Evolutionary conservation across 2,113 vertebrate genomes (phyloP).

Genomic region (Prinia subflava): DNA sequence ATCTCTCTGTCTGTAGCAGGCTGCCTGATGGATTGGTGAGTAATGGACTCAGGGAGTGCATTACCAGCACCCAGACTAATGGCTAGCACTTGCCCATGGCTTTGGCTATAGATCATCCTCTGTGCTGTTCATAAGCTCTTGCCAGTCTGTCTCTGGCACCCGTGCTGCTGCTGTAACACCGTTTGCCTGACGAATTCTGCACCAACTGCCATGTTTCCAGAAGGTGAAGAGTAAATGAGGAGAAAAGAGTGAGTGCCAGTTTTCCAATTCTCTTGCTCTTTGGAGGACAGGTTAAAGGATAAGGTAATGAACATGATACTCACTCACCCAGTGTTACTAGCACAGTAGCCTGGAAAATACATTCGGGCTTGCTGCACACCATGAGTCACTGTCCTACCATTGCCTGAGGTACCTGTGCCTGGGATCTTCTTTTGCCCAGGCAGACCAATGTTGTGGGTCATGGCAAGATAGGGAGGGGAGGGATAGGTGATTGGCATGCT

Average conservation of each 20-base stretch:
- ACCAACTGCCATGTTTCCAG: neutral
- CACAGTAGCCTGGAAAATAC: neutral
- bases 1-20: conserved; percentile 86
- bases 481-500: neutral
- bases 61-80: conserved; percentile 91
- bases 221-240: neutral
- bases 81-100: conserved; percentile 89
- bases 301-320: neutral
- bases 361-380: neutral
- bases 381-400: neutral
- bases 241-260: neutral
- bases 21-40: conserved; percentile 97
- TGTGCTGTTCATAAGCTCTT: conserved; percentile 82
- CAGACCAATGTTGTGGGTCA: neutral
- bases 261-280: neutral
- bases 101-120: conserved; percentile 91
- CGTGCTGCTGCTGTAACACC: neutral
- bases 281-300: neutral
- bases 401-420: neutral
- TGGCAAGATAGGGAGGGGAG: neutral
- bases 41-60: conserved; percentile 93
- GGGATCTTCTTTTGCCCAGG: neutral
- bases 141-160: conserved; percentile 75
- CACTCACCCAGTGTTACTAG: neutral
- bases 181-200: conserved; percentile 39